Evolutionary conservation across 1,140 invertebrate species (phyloP).

Genomic region (Bombus huntii): DNA sequence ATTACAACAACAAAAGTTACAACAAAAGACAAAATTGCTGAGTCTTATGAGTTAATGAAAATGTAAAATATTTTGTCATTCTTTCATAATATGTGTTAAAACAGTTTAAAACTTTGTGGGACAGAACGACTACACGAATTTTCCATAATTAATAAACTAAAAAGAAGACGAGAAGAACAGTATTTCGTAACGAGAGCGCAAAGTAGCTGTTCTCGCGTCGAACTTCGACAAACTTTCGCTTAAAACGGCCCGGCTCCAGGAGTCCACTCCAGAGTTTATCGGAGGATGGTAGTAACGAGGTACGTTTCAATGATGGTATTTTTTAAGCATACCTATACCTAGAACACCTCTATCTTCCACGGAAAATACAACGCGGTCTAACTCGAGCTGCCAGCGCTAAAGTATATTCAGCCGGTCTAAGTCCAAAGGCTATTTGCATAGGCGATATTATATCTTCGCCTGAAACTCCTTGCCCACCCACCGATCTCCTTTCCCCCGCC

Average conservation of each 20-base stretch:
- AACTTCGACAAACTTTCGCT: conserved; percentile 34
- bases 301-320: conserved; percentile 57
- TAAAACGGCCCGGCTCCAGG: neutral
- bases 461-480: conserved; percentile 55
- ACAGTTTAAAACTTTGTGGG: too few relatives aligned
- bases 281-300: conserved; percentile 50
- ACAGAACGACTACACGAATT: too few relatives aligned
- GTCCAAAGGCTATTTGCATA: conserved; percentile 83
- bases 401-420: conserved; percentile 81
- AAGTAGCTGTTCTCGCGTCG: conserved; percentile 12
- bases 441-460: conserved; percentile 81
- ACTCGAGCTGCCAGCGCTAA: conserved; percentile 66
- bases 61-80: too few relatives aligned
- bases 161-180: too few relatives aligned
- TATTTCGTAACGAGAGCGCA: neutral
- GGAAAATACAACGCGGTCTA: conserved; percentile 62
- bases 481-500: neutral
- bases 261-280: conserved; percentile 8
- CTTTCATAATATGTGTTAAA: too few relatives aligned
- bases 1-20: too few relatives aligned
- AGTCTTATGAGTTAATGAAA: too few relatives aligned
- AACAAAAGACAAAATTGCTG: too few relatives aligned
- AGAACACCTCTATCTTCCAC: conserved; percentile 19
- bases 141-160: too few relatives aligned
- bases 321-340: conserved; percentile 36